Base-by-base conservation (phyloP, 2,888 invertebrate genomes). In the Dryobotodes eremita region DNA sequence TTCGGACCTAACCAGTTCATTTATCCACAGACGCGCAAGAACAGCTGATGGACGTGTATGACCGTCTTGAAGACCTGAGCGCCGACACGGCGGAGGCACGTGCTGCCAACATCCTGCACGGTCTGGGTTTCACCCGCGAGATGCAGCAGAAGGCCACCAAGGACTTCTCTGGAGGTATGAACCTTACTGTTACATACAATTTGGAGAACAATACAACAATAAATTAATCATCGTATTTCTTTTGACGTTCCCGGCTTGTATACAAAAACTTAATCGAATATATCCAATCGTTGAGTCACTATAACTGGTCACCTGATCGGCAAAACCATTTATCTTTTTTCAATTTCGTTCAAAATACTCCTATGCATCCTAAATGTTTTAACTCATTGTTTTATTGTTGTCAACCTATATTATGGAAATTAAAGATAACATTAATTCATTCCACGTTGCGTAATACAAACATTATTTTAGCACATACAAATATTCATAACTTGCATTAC, bases 31-130 rank as follows among this genome's bases (percentile, higher is more conserved):
- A 98, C 92, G 98, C 98, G 74, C 99, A 99, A 95, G 99, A 99
- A 91, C 99, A 99, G 94, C 96, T 99, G 88, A 98, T 99, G 98
- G 99, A 99, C 93, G 98, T 99, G 46, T 99, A 99, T 93, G 99
- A 99, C 90, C 98, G 99, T 42, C 97, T 99, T 90, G 99, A 99
- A 85, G 99, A 99, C 87, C 98, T 99, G 95, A 98, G 98, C 84
- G 99, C 99, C 0, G 99, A 99, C 92, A 99, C 99, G 59, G 99
- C 99, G 0, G 99, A 99, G 95, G 98, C 98, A 2, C 98, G 99
- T 86, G 99, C 99, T 11, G 99, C 99, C 1, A 98, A 98, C 92
- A 99, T 99, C 89, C 97, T 99, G 17, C 98, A 99, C 93, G 99
- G 99, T 97, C 98, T 99, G 36, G 99, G 99, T 26, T 99, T 99